A percentile compares a stretch with the other conserved stretches of the same genome.
Evolutionary conservation across 2,113 vertebrate genomes (phyloP).

Genomic region (Bettongia penicillata): DNA sequence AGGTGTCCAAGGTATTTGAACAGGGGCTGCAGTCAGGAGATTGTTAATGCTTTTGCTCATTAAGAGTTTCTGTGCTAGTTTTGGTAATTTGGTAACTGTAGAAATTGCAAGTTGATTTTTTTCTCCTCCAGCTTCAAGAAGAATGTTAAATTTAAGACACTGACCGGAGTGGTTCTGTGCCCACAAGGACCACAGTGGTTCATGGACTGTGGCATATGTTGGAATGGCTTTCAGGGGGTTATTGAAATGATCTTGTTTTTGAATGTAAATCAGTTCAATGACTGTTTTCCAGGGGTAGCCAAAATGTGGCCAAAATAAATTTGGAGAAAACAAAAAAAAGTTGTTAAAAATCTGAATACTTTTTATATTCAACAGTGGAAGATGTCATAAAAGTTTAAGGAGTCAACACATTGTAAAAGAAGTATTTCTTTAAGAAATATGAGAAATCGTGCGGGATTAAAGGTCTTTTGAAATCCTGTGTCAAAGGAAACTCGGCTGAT

Average conservation of each 20-base stretch:
- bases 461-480: slow-evolving; percentile 32
- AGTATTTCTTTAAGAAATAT: slow-evolving; percentile 38
- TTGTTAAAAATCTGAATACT: slow-evolving; percentile 3
- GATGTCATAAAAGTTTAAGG: slow-evolving; percentile 63
- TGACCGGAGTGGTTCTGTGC: slow-evolving; percentile 63
- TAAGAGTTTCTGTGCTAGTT: slow-evolving; percentile 86
- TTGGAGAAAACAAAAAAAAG: slow-evolving; percentile 17
- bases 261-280: slow-evolving; percentile 66
- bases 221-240: slow-evolving; percentile 28
- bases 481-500: slow-evolving; percentile 20
- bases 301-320: slow-evolving; percentile 58
- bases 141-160: slow-evolving; percentile 78
- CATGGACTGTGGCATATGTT: not conserved
- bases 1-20: slow-evolving; percentile 93
- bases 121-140: slow-evolving; percentile 77
- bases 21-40: slow-evolving; percentile 85
- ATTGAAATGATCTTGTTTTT: slow-evolving; percentile 32
- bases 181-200: slow-evolving; percentile 31
- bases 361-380: slow-evolving; percentile 22
- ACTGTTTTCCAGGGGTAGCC: slow-evolving; percentile 63
- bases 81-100: slow-evolving; percentile 89
- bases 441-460: not conserved
- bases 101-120: slow-evolving; percentile 84
- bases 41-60: slow-evolving; percentile 88
- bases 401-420: slow-evolving; percentile 59